Evolutionary conservation across 1,140 invertebrate species (phyloP), one percentile per base, ranked within the genome.

Genomic region (Diachasma alloeum): DNA sequence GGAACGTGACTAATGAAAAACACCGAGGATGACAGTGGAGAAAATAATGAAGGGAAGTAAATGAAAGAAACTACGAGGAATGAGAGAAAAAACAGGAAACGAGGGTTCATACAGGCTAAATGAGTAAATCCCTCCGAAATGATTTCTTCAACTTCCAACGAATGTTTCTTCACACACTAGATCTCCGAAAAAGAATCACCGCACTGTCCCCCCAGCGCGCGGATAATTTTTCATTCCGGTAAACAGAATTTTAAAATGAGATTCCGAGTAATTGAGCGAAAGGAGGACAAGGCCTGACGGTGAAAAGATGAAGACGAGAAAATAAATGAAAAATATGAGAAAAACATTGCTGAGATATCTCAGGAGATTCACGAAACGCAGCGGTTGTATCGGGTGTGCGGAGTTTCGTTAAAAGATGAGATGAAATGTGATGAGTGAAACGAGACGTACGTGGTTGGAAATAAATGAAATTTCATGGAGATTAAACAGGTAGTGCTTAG

Each of bases 1-100:
- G 36, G 36, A 39, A 68, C 66, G 66, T 68, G 66, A 68, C 66
- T 68, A 68, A 68, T 68, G 66, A 68, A 68, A 68, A 68, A 36
- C 17, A 39, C 36, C 66, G n/a, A 68, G 66, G 36, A 68, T 68
- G 66, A 68, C 66, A 68, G 36, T 36, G 26, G n/a, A 72, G 42
- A 72, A 17, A 26, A 37, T 46, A 48, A 73, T 19, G 13, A 24
- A 73, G 73, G 19, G 73, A 59, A 66, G 42, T 44, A 31, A 44
- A 44, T 37, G 53, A 73, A 59, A 67, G 63, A 75, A 73, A n/a
- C 36, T 48, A 73, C 48, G 72, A 15, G 13, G 13, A 63, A 63
- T 31, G 59, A 26, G 17, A 31, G 22, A 26, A 26, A 63, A 63
- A 6, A 9, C 19, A 24, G 24, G 59, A 63, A 63, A 63, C 24